Evolutionary conservation across 2,888 invertebrate genomes (phyloP).

Genomic region (Yponomeuta plumbellus): DNA sequence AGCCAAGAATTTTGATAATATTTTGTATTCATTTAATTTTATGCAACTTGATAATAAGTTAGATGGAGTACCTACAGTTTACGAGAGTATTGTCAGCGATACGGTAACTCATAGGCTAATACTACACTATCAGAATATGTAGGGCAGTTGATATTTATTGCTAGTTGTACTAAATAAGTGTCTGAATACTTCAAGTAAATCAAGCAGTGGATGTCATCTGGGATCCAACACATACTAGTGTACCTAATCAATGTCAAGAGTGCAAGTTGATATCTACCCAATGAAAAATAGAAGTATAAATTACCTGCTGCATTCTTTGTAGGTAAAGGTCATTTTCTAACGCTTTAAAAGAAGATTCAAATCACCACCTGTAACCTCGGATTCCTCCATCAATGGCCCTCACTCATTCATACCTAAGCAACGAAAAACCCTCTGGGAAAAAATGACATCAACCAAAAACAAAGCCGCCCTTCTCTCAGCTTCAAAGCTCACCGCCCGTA

Average conservation of each 20-base stretch:
- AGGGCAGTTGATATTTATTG: no score
- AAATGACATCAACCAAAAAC: conserved; percentile 28
- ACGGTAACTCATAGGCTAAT: no score
- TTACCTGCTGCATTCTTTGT: no score
- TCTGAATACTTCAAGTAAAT: no score
- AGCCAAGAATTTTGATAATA: not conserved
- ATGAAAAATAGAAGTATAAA: no score
- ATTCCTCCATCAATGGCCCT: not conserved
- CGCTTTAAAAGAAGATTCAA: not conserved
- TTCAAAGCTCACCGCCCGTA: conserved; percentile 43
- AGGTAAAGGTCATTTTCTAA: no score
- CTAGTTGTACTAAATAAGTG: no score
- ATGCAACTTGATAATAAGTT: conserved; percentile 7
- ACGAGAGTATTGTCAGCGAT: not conserved
- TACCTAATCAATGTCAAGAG: no score
- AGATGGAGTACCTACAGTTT: not conserved
- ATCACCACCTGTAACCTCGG: not conserved
- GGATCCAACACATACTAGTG: no score
- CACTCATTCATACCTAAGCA: not conserved
- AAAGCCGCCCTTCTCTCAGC: conserved; percentile 18
- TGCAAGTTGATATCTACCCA: no score
- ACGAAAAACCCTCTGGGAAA: conserved; percentile 17
- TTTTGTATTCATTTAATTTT: not conserved
- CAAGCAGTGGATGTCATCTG: no score
- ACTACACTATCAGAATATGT: no score